Conservation (phyloP, 2,888 invertebrate species). For the Drosophila mimetica region DNA sequence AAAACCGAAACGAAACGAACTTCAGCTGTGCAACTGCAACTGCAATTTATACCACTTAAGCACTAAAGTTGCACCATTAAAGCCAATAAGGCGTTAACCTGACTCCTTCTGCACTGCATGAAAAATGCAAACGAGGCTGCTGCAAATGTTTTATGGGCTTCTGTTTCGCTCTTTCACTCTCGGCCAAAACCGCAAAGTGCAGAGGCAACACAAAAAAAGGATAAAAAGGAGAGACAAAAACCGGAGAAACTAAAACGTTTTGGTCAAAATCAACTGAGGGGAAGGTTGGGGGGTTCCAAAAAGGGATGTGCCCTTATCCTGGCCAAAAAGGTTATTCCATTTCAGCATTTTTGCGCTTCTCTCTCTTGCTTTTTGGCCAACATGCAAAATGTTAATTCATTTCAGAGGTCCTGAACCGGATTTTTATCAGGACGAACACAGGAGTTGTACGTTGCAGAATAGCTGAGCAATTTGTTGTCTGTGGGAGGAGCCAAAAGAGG, state of each 20-base stretch:
- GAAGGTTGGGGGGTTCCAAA: neutral
- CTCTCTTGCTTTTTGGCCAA: slow-evolving; percentile 44
- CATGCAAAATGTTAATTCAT: slow-evolving; percentile 79
- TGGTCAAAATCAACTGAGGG: slow-evolving; percentile 37
- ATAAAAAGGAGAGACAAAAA: slow-evolving; percentile 12
- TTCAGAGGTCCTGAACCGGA: slow-evolving; percentile 61
- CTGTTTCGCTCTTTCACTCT: slow-evolving; percentile 32
- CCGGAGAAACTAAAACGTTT: slow-evolving; percentile 47
- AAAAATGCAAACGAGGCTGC: slow-evolving; percentile 50
- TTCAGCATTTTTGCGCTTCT: slow-evolving; percentile 9
- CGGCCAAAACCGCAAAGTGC: slow-evolving; percentile 25
- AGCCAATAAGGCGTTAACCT: slow-evolving; percentile 70
- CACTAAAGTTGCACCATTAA: slow-evolving; percentile 73
- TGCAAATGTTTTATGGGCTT: slow-evolving; percentile 67
- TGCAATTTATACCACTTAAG: slow-evolving; percentile 76
- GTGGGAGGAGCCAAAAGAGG: neutral
- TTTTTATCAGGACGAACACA: slow-evolving; percentile 64
- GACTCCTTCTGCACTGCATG: slow-evolving; percentile 23
- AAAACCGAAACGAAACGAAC: slow-evolving; percentile 28
- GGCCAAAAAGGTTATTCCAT: slow-evolving; percentile 25
- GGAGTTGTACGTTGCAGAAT: slow-evolving; percentile 34
- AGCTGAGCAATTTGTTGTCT: slow-evolving; percentile 57
- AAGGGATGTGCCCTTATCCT: slow-evolving; percentile 48
- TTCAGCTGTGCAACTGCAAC: slow-evolving; percentile 39
- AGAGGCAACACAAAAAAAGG: slow-evolving; percentile 22